Conservation (phyloP, 1,140 invertebrate species). For the Eueides isabella region DNA sequence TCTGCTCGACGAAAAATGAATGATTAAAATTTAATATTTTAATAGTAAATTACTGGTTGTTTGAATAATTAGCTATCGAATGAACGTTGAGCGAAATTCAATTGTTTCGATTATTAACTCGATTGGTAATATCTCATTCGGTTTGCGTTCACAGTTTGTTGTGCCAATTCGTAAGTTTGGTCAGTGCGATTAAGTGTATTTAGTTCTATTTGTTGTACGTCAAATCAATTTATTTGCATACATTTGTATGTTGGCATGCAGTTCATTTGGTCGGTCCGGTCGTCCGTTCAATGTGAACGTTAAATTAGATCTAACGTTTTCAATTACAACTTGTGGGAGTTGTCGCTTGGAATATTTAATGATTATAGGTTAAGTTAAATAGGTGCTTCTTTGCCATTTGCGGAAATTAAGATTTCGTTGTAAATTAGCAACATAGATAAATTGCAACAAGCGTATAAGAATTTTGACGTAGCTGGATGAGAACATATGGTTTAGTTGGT, state of each 20-base stretch:
- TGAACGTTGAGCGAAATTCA: conserved; percentile 51
- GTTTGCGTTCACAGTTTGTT: conserved; percentile 46
- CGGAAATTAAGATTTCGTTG: background rate
- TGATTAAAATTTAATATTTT: conserved; percentile 67
- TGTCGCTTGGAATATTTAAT: conserved; percentile 1
- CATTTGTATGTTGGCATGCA: conserved; percentile 31
- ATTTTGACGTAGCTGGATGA: too few relatives aligned
- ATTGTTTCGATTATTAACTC: conserved; percentile 66
- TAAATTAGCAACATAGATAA: too few relatives aligned
- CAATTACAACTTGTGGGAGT: background rate
- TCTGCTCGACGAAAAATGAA: conserved; percentile 41
- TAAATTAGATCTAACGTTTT: conserved; percentile 4
- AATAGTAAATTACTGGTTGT: conserved; percentile 45
- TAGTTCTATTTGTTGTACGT: conserved; percentile 37
- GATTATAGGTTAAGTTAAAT: background rate
- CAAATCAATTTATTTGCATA: conserved; percentile 41
- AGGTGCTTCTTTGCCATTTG: background rate
- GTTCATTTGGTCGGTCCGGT: conserved; percentile 41
- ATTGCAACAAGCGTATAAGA: too few relatives aligned
- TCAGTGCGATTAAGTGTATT: conserved; percentile 37
- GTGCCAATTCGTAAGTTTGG: conserved; percentile 52
- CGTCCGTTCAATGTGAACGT: conserved; percentile 13
- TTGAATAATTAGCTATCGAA: conserved; percentile 67
- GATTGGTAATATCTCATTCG: conserved; percentile 66
- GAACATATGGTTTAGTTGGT: too few relatives aligned